These are phyloP conservation scores for Apodemus sylvaticus DNA, from an alignment of 2,113 vertebrate genomes.

Conservation along the genomic window DNA sequence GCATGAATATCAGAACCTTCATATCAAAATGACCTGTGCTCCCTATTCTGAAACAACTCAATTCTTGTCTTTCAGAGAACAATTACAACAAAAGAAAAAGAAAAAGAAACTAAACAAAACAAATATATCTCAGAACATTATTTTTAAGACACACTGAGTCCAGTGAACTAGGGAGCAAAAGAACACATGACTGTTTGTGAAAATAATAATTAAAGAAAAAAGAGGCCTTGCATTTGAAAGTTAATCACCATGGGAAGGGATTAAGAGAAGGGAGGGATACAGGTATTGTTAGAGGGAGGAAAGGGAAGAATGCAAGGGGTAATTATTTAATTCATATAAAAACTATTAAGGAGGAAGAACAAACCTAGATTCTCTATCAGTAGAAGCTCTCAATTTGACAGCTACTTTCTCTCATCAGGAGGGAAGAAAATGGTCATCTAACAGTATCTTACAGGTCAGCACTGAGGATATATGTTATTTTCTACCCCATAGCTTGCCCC, in stretches of 20 bases:
- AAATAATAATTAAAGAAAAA: neutral
- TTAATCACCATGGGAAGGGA: neutral
- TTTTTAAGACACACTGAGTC: too few species aligned
- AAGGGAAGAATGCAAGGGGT: rapidly evolving
- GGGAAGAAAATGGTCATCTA: neutral
- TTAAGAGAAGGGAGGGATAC: neutral
- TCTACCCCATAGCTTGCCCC: neutral
- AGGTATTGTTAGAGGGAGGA: neutral
- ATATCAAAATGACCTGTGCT: neutral
- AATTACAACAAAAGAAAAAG: neutral
- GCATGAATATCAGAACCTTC: neutral
- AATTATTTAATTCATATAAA: neutral
- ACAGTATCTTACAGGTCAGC: neutral
- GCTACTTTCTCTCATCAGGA: neutral
- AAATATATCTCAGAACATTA: neutral
- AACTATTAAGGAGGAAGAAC: neutral
- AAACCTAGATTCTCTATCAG: neutral
- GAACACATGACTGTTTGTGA: neutral
- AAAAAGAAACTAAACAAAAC: neutral
- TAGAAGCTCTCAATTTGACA: neutral
- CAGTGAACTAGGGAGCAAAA: neutral
- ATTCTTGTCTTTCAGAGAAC: neutral
- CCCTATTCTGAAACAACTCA: neutral
- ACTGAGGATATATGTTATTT: neutral
- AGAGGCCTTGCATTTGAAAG: neutral